Conservation (phyloP, 2,888 invertebrate species). For the Euspilapteryx auroguttella region DNA sequence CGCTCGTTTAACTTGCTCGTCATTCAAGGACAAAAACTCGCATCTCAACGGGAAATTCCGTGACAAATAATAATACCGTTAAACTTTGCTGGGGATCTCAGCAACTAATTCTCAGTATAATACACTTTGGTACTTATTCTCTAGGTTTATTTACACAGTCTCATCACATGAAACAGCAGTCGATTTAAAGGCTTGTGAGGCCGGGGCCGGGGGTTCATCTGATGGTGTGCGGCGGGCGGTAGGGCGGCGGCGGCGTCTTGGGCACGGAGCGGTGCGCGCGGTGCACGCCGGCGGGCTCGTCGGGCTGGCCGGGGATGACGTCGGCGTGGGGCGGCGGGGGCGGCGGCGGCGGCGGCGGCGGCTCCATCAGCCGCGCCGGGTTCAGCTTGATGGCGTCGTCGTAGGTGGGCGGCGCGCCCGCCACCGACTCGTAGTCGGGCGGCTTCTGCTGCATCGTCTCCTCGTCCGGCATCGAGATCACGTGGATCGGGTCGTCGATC, state of each 20-base stretch:
- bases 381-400: constrained; percentile 73
- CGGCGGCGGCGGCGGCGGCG: constrained; percentile 13
- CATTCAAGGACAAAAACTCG: too few relatives aligned
- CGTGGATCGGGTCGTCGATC: constrained; percentile 69
- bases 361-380: constrained; percentile 56
- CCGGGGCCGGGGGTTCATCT: constrained; percentile 35
- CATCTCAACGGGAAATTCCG: too few relatives aligned
- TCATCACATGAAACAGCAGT: constrained; percentile 55
- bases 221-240: constrained; percentile 49
- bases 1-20: constrained; percentile 27
- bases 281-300: constrained; percentile 12
- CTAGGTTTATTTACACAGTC: constrained; percentile 24
- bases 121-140: constrained; percentile 6
- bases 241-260: constrained; percentile 53
- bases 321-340: constrained; percentile 3
- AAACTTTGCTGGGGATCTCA: constrained; percentile 18
- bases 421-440: constrained; percentile 72
- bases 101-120: constrained; percentile 7
- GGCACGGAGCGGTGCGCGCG: constrained; percentile 25
- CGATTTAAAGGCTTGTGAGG: constrained; percentile 31
- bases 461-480: constrained; percentile 64
- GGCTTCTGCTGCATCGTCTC: constrained; percentile 67
- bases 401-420: constrained; percentile 70
- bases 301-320: constrained; percentile 34
- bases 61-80: constrained; percentile 39